These are phyloP conservation scores for Pteropus rufus DNA, from an alignment of 2,797 vertebrate genomes.

Conservation along the genomic window DNA sequence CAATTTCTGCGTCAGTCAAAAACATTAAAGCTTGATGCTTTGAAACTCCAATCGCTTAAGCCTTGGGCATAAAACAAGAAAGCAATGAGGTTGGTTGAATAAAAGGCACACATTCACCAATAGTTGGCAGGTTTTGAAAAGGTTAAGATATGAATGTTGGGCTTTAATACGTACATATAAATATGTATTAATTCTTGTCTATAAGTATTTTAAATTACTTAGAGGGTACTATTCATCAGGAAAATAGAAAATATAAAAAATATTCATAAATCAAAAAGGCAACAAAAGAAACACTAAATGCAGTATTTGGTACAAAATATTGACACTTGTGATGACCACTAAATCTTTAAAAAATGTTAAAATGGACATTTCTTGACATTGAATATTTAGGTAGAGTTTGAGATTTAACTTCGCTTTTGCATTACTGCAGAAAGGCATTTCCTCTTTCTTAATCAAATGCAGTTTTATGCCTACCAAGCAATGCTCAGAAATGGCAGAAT, in stretches of 20 bases:
- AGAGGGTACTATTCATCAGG: conserved; percentile 28
- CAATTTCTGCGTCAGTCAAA: conserved; percentile 81
- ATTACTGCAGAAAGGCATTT: conserved; percentile 41
- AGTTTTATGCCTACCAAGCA: neutral
- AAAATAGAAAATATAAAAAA: conserved; percentile 33
- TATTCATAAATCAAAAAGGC: neutral
- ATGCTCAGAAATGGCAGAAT: neutral
- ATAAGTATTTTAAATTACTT: conserved; percentile 68
- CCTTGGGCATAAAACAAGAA: conserved; percentile 81
- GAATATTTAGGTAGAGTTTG: conserved; percentile 30
- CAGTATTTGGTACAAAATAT: neutral
- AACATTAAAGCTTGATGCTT: conserved; percentile 83
- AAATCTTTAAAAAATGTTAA: neutral
- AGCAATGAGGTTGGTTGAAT: conserved; percentile 80
- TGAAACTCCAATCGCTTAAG: conserved; percentile 81
- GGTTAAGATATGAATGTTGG: conserved; percentile 79
- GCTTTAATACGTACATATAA: conserved; percentile 58
- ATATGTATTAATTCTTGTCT: conserved; percentile 40
- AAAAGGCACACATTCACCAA: conserved; percentile 78
- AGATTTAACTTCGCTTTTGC: conserved; percentile 47
- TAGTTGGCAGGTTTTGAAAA: conserved; percentile 77
- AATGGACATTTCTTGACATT: conserved; percentile 5
- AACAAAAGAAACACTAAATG: conserved; percentile 15
- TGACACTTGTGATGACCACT: conserved; percentile 48
- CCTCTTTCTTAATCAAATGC: conserved; percentile 25